Evolutionary conservation across 2,113 vertebrate genomes (phyloP).

Genomic region (Nothocercus nigrocapillus): DNA sequence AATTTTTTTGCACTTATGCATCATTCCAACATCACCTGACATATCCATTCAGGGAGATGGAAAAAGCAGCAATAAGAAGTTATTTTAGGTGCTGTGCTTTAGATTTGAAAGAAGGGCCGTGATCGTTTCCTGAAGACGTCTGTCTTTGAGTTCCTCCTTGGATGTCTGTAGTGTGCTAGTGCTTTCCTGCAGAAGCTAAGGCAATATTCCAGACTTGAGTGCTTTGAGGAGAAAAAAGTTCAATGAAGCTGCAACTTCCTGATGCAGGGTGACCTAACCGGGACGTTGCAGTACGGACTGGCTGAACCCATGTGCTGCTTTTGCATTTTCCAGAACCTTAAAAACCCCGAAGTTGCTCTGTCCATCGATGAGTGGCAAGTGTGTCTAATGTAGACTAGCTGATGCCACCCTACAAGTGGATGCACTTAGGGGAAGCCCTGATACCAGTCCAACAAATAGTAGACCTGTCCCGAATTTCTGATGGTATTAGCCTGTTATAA

Average conservation of each 20-base stretch:
- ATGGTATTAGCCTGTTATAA: rapidly evolving
- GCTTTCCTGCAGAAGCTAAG: not conserved
- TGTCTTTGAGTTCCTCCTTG: not conserved
- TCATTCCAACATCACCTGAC: not conserved
- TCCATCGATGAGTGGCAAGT: rapidly evolving
- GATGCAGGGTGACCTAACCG: not conserved
- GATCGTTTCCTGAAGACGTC: not conserved
- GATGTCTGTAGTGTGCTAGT: not conserved
- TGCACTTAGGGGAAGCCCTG: not conserved
- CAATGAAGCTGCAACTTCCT: not conserved
- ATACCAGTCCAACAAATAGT: not conserved
- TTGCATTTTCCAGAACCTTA: not conserved
- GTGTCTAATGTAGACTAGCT: not conserved
- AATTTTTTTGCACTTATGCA: not conserved
- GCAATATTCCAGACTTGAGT: no score
- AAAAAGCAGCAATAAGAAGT: not conserved
- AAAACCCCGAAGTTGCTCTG: not conserved
- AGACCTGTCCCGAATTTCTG: not conserved
- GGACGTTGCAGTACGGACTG: not conserved
- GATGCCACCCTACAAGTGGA: not conserved
- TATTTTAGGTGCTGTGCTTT: not conserved
- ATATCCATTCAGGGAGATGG: not conserved
- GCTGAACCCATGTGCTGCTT: not conserved
- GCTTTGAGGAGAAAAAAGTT: not conserved
- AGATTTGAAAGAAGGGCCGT: not conserved